Evolutionary conservation across 2,888 invertebrate genomes (phyloP).

Genomic region (Leptinotarsa haldemani): DNA sequence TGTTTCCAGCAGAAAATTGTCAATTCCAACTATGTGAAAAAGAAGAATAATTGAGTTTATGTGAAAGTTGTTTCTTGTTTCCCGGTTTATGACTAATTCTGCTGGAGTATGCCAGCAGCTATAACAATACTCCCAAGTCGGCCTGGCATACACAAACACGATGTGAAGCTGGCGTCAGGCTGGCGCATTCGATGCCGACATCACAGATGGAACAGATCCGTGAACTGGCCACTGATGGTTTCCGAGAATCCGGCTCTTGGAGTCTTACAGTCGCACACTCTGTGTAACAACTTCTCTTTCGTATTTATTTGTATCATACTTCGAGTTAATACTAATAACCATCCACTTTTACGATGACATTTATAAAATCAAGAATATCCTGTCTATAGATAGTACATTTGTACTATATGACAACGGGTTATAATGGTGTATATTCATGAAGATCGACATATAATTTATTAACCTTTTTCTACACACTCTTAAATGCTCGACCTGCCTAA

Average conservation of each 20-base stretch:
- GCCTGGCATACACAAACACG: constrained; percentile 22
- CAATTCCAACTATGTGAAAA: no score
- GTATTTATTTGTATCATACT: neutral
- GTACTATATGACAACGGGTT: no score
- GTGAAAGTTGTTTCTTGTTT: neutral
- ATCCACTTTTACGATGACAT: neutral
- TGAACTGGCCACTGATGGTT: constrained; percentile 32
- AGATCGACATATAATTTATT: no score
- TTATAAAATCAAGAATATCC: no score
- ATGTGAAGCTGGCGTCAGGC: constrained; percentile 34
- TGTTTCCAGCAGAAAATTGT: no score
- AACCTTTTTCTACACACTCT: no score
- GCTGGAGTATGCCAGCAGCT: neutral
- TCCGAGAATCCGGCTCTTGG: constrained; percentile 30
- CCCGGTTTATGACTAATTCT: neutral
- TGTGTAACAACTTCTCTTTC: constrained; percentile 11
- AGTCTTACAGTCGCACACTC: constrained; percentile 19
- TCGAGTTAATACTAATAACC: neutral
- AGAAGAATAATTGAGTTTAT: no score
- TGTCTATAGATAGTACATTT: no score
- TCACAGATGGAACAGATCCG: constrained; percentile 33
- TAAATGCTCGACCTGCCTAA: no score
- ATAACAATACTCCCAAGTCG: constrained; percentile 6
- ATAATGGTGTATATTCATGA: no score
- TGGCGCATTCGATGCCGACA: constrained; percentile 37